Conservation (phyloP, 2,797 vertebrate genomes). For the Gambelia wislizenii region DNA sequence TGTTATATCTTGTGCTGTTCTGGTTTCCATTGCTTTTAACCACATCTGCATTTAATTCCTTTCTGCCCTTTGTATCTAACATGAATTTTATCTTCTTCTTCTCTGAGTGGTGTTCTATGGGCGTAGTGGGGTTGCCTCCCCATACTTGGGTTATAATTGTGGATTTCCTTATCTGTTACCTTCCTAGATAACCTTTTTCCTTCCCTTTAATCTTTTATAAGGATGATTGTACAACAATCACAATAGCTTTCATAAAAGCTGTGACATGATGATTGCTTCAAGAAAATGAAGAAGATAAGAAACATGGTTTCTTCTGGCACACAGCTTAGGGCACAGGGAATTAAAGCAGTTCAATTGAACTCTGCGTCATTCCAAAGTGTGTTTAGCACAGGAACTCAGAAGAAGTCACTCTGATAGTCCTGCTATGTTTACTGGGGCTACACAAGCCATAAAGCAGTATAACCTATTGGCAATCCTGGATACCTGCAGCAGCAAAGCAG, state of each 20-base stretch:
- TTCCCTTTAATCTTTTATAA: background rate
- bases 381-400: background rate
- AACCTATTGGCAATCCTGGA: background rate
- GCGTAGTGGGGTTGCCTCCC: background rate
- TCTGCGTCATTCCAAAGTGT: background rate
- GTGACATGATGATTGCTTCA: background rate
- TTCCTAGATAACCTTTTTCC: background rate
- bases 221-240: background rate
- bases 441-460: background rate
- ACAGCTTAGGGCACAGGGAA: background rate
- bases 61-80: background rate
- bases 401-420: background rate
- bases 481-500: background rate
- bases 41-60: background rate
- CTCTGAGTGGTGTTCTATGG: background rate
- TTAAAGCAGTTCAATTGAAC: background rate
- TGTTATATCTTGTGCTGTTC: background rate
- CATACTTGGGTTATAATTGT: background rate
- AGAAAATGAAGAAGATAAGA: constrained; percentile 3
- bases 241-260: background rate
- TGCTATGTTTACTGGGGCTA: background rate
- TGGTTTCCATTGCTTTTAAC: constrained; percentile 11
- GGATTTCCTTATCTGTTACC: background rate
- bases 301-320: background rate
- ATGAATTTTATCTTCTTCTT: background rate